A percentile compares a stretch with the other conserved stretches of the same genome.
These are phyloP conservation scores for Brotogeris chrysoptera DNA, from an alignment of 2,797 vertebrate species.

Conservation along the genomic window DNA sequence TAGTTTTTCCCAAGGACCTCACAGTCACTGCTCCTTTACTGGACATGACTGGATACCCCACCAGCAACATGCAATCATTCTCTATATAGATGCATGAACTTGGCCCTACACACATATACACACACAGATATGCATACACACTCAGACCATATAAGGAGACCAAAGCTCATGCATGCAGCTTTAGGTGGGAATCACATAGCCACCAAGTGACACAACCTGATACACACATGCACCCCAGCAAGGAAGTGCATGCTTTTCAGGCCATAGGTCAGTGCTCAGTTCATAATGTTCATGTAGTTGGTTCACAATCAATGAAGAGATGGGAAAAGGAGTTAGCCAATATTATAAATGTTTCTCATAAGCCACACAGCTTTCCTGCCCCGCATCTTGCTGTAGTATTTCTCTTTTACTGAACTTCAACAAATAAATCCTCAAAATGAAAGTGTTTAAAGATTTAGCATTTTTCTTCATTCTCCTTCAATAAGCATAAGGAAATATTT, in stretches of 20 bases:
- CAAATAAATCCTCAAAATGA: not conserved
- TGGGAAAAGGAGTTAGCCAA: not conserved
- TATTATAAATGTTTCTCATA: not conserved
- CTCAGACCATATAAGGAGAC: not conserved
- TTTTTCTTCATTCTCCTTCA: not conserved
- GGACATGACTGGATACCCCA: not conserved
- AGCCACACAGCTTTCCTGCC: not conserved
- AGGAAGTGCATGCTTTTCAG: not conserved
- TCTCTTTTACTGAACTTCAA: not conserved
- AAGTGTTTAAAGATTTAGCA: not conserved
- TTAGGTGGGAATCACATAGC: not conserved
- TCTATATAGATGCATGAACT: rapidly evolving
- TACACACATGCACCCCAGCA: rapidly evolving
- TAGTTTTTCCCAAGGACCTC: not conserved
- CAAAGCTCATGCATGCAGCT: not conserved
- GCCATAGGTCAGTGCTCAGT: not conserved
- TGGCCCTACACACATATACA: not conserved
- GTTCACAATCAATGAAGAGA: not conserved
- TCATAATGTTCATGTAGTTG: not conserved
- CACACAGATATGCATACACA: rapidly evolving
- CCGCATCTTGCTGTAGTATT: not conserved
- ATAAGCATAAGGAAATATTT: not conserved
- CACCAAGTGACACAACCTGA: not conserved
- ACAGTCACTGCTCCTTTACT: not conserved
- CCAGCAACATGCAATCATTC: rapidly evolving